Conservation (phyloP, 2,113 vertebrate species). For the Gavia stellata region DNA sequence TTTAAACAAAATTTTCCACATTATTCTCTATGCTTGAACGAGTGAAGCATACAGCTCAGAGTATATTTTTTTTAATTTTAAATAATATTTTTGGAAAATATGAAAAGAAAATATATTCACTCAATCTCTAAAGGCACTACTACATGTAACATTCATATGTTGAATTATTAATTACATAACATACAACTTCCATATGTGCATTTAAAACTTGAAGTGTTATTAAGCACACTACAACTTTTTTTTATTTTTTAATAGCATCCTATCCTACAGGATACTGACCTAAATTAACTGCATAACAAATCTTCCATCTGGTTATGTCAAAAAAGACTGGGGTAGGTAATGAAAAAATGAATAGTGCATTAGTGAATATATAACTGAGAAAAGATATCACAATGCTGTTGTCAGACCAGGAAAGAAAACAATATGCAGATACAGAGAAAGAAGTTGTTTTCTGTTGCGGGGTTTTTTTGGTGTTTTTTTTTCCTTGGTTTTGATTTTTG, state of each 20-base stretch:
- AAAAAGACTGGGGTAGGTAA: background rate
- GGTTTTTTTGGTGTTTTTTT: background rate
- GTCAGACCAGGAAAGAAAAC: background rate
- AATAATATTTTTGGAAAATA: background rate
- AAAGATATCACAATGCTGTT: background rate
- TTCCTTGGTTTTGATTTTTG: background rate
- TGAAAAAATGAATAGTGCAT: background rate
- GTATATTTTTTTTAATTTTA: background rate
- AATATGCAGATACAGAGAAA: background rate
- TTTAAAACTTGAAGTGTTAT: background rate
- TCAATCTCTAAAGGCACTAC: background rate
- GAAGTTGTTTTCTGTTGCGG: background rate
- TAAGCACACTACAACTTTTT: background rate
- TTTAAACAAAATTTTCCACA: background rate
- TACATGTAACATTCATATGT: background rate
- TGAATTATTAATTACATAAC: background rate
- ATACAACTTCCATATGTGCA: background rate
- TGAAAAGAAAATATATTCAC: background rate
- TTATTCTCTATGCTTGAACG: background rate
- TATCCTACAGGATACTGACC: background rate
- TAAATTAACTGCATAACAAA: background rate
- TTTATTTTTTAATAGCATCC: background rate
- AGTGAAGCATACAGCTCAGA: background rate
- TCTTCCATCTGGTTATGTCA: background rate
- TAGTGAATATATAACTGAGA: background rate